phyloP scores from a whole-genome alignment of 53 echinoderm and acorn worm genomes.

The Pentamera pediparva region DNA sequence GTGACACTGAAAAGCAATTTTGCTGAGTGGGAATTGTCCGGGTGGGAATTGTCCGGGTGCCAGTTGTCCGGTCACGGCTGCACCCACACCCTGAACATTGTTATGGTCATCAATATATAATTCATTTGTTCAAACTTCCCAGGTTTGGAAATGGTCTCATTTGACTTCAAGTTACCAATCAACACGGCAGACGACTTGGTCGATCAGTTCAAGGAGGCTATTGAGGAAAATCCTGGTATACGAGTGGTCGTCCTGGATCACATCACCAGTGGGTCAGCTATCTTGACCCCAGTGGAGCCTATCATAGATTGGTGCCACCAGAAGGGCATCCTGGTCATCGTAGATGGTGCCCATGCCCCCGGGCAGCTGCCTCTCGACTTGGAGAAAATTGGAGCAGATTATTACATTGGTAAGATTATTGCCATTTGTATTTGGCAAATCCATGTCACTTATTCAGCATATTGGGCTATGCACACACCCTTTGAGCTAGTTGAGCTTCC shows the following conservation, averaged over 20 bases:
- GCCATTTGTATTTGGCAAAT: too few species aligned
- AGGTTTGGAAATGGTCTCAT: conserved; percentile 37
- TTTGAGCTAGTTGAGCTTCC: too few species aligned
- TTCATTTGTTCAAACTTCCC: too few species aligned
- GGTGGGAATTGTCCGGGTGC: too few species aligned
- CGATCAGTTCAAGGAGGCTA: conserved; percentile 19
- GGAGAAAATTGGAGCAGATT: conserved; percentile 50
- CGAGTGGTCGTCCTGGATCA: conserved; percentile 57
- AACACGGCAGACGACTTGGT: conserved; percentile 33
- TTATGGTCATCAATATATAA: too few species aligned
- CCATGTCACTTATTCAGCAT: too few species aligned
- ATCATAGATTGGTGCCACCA: conserved; percentile 44
- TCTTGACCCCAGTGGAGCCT: conserved; percentile 44
- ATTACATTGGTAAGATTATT: conserved; percentile 44
- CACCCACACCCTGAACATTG: too few species aligned
- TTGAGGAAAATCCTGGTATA: conserved; percentile 41
- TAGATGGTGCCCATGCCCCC: conserved; percentile 72
- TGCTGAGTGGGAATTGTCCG: too few species aligned
- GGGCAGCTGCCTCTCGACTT: conserved; percentile 51
- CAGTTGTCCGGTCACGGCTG: too few species aligned
- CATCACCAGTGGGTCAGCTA: conserved; percentile 53
- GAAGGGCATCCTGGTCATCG: conserved; percentile 43
- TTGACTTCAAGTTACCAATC: conserved; percentile 52
- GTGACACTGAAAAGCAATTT: too few species aligned
- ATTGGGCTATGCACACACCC: too few species aligned